Evolutionary conservation across 2,888 invertebrate genomes (phyloP), one percentile per base, ranked within the genome.

Genomic region (Xanthorhoe spadicearia): DNA sequence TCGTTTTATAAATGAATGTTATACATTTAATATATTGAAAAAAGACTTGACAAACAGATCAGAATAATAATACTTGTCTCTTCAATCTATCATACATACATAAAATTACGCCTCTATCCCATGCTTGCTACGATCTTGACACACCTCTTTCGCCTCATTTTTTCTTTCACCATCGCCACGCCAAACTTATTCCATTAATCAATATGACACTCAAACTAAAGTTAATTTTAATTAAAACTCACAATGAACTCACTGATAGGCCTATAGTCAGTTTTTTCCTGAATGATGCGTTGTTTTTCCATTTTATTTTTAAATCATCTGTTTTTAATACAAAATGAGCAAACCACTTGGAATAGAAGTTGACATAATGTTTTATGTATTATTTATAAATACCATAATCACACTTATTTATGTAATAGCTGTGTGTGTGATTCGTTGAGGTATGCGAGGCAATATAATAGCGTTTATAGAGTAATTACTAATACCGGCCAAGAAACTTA

Each of bases 311-410:
- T 43, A 13, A 43, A 43, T 43, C 3, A 43, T 43, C n/a, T 13
- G 3, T 43, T 43, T 43, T 43, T 43, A 43, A 13, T 43, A 2
- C 13, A 13, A 48, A 48, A 48, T 48, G 48, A 48, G 7, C 15
- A 1, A 48, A 48, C 48, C 43, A 17, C 48, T 15, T 48, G 2
- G 8, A 48, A 60, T 60, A 46, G 18, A 28, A 46, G 46, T 53
- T 53, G 60, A 60, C 52, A 60, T 60, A 60, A 60, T 53, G 52
- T 46, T 53, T 10, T 43, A 52, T 15, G 43, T 52, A 52, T 18
- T 18, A 60, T 60, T 46, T 59, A 43, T 13, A 51, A 51, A 52
- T 38, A 46, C 46, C 17, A 2, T 60, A 53, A 60, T 60, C 46
- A 46, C 52, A 60, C 46, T 46, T 46, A 43, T 43, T 60, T 60